Percentiles rank a stretch among this genome's conserved stretches.
phyloP scores from a whole-genome alignment of 2,113 vertebrate species.

The Entelurus aequoreus region DNA sequence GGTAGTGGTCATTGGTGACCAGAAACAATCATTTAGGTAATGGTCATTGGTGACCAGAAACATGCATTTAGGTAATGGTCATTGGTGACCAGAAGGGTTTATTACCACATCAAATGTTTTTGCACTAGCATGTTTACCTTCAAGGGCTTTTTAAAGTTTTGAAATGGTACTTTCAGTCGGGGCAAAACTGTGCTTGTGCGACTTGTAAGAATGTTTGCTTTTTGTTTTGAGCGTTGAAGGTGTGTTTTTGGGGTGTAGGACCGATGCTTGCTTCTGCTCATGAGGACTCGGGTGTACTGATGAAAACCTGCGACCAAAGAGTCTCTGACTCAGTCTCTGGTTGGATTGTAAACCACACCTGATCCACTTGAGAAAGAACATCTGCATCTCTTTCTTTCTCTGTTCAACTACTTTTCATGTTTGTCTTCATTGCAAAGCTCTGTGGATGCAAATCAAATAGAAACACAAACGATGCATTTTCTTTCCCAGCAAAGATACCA shows the following conservation, averaged over 20 bases:
- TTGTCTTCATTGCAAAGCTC: conserved; percentile 27
- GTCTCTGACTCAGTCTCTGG: conserved; percentile 67
- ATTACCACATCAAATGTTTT: too few relatives aligned
- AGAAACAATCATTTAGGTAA: too few relatives aligned
- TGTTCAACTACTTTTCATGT: conserved; percentile 20
- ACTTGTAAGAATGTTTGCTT: neutral
- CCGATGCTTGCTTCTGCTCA: conserved; percentile 48
- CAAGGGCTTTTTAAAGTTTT: neutral
- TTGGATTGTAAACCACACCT: conserved; percentile 63
- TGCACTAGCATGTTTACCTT: too few relatives aligned
- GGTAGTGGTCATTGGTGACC: too few relatives aligned
- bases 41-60: too few relatives aligned
- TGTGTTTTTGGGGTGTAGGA: neutral
- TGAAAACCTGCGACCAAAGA: conserved; percentile 76
- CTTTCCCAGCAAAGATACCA: neutral
- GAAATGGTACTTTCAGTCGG: neutral
- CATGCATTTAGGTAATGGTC: too few relatives aligned
- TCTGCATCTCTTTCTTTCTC: conserved; percentile 40
- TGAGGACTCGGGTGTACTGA: conserved; percentile 55
- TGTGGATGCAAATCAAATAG: conserved; percentile 24
- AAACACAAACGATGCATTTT: conserved; percentile 32
- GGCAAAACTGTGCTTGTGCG: too few relatives aligned
- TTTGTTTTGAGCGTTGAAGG: neutral
- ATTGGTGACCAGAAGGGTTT: too few relatives aligned
- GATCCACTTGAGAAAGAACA: conserved; percentile 36